Evolutionary conservation across 2,113 vertebrate genomes (phyloP).

Genomic region (Podarcis cretensis): DNA sequence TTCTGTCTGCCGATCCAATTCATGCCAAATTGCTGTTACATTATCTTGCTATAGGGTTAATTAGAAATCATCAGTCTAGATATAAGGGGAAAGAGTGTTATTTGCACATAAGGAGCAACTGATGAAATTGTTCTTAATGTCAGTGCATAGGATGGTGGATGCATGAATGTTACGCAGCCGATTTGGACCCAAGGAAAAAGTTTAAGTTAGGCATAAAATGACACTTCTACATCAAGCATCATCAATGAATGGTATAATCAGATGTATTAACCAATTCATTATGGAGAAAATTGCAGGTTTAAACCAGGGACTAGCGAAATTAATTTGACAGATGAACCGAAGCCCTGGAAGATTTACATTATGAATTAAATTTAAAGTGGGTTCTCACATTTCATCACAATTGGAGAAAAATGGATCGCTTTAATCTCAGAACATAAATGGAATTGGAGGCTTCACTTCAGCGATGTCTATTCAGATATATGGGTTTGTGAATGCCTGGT

Average conservation of each 20-base stretch:
- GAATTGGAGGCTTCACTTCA: not conserved
- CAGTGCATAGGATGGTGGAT: not conserved
- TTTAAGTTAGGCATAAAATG: not conserved
- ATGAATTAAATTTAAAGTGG: not conserved
- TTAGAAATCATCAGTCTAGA: not conserved
- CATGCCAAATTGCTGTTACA: not conserved
- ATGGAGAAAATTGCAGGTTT: constrained; percentile 9
- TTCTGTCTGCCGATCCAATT: not conserved
- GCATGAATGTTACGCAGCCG: not conserved
- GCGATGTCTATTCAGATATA: not conserved
- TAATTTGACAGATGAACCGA: not conserved
- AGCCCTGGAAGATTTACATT: not conserved
- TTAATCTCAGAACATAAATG: not conserved
- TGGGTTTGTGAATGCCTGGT: not conserved
- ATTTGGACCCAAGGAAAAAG: not conserved
- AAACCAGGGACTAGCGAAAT: not conserved
- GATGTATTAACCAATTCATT: not conserved
- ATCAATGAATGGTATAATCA: not conserved
- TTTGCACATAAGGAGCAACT: constrained; percentile 7
- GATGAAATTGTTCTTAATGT: not conserved
- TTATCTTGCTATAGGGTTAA: not conserved
- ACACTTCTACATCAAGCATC: rapidly evolving
- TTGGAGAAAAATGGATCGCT: rapidly evolving
- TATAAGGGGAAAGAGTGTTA: not conserved
- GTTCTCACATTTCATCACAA: not conserved